Base-by-base conservation (phyloP, 2,888 invertebrate species). In the Callinectes sapidus region DNA sequence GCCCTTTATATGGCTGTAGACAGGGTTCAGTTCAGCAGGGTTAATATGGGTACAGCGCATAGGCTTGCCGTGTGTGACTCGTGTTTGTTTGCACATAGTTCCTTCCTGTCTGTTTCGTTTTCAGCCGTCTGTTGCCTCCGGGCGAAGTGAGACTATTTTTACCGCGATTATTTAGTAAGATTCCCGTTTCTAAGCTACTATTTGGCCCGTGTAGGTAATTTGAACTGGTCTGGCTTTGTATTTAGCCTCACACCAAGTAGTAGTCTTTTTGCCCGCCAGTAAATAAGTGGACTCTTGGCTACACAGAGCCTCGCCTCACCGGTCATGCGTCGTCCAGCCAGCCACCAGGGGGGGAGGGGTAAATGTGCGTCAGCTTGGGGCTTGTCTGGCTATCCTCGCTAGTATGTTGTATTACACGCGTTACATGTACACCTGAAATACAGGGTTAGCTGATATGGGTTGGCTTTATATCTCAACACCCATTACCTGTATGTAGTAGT, bases 321-420 rank as follows among this genome's bases (percentile, higher is more conserved):
- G 71, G 71, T 71, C 71, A 71, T 71, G 71, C 71, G 71, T 71
- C 28, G 71, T 39, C 39, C 39, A 39, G 39, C 39, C 39, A n/a
- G 71, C n/a, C 28, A 13, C n/a, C 5, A 8, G 0, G 39, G 39
- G 39, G 39, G 39, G 28, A 28, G 71, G 71, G 71, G 71, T 71
- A 28, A 71, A 71, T 71, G 71, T 71, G 71, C 71, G 71, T n/a
- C 71, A 71, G 71, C n/a, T 71, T 28, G 71, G 23, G 71, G 71
- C 71, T 71, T 71, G 71, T 48, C 71, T 71, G 71, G 23, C 28
- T 71, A 10, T 6, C 5, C 71, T n/a, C n/a, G 71, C 28, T 28
- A n/a, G n/a, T 71, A n/a, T 71, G 71, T 71, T n/a, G 28, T 71
- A 28, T 28, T 71, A n/a, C 71, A 71, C 28, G 71, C n/a, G 71